Percentiles rank a stretch among this genome's conserved stretches.
phyloP scores from a whole-genome alignment of 2,888 invertebrate species.

The Cyclophora punctaria region DNA sequence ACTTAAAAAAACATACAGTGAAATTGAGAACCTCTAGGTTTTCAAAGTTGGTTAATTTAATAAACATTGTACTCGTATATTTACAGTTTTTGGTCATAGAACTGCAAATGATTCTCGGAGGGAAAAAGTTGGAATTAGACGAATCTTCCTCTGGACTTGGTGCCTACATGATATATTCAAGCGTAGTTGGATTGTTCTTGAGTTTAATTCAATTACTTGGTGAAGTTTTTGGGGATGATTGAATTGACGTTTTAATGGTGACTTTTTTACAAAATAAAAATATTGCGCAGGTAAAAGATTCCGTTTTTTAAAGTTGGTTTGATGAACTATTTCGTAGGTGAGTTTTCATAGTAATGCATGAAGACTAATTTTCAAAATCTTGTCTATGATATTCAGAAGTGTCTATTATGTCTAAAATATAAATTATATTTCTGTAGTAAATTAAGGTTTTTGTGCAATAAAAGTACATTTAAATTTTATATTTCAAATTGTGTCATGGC shows the following conservation, averaged over 20 bases:
- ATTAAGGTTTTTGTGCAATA: too few relatives aligned
- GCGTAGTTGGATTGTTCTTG: constrained; percentile 39
- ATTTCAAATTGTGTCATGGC: too few relatives aligned
- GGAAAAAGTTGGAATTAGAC: constrained; percentile 28
- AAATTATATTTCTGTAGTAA: background rate
- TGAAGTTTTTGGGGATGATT: constrained; percentile 28
- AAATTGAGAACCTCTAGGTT: too few relatives aligned
- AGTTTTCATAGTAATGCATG: too few relatives aligned
- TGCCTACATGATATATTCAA: constrained; percentile 37
- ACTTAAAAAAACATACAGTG: too few relatives aligned
- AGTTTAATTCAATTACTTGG: constrained; percentile 15
- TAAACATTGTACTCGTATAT: background rate
- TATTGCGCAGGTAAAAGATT: too few relatives aligned
- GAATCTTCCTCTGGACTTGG: constrained; percentile 39
- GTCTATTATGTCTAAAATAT: background rate
- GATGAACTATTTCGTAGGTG: too few relatives aligned
- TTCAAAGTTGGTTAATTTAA: too few relatives aligned
- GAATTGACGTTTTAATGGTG: constrained; percentile 5
- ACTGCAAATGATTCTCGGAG: constrained; percentile 47
- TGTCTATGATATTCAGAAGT: too few relatives aligned
- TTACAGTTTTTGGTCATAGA: constrained; percentile 39
- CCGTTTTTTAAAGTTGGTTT: background rate
- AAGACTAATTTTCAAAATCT: too few relatives aligned
- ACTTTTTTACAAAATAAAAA: too few relatives aligned
- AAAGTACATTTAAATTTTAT: too few relatives aligned